Base-by-base conservation (phyloP, 2,797 vertebrate genomes). In the Spea hammondii region DNA sequence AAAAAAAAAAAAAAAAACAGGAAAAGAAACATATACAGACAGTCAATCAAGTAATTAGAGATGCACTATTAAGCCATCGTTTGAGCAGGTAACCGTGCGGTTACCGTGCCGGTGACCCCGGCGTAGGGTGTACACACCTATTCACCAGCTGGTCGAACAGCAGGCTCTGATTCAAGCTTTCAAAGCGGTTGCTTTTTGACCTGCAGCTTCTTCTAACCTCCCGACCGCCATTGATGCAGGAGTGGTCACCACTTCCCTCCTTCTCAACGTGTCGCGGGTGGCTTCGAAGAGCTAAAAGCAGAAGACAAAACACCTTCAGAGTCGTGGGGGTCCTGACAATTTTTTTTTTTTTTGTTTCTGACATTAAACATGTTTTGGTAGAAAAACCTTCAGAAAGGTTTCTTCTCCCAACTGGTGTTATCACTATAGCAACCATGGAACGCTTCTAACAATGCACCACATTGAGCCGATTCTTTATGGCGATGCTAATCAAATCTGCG, bases 101-200 rank as follows among this genome's bases (percentile, higher is more conserved):
- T 32, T 2, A 32, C 32, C 32, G 32, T 32, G 32, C 32, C 32
- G 32, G 32, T 32, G 48, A 14, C 47, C 2, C 45, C 9, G 10
- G 55, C 4, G 5, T 6, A 5, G 0, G 9, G 48, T 7, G 83
- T 81, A 88, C 90, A 82, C 95, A 99, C 97, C 97, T 99, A 94
- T 99, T 99, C 87, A 99, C 97, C 84, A 99, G 94, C 87, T 98
- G 97, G 90, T 99, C 97, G 88, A 99, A 99, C 85, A 99, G 93
- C 86, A 98, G 92, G 90, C 96, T 98, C 88, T 99, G 97, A 91
- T 99, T 98, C 89, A 99, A 94, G 83, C 95, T 97, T 90, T 97
- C 95, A 86, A 99, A 99, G 86, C 95, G 94, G 91, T 95, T 98
- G 92, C 98, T 98, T 89, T 92, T 97, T 86, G 95, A 95, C 75